phyloP scores from a whole-genome alignment of 1,140 invertebrate species.

The Brachionus rotundiformis region DNA sequence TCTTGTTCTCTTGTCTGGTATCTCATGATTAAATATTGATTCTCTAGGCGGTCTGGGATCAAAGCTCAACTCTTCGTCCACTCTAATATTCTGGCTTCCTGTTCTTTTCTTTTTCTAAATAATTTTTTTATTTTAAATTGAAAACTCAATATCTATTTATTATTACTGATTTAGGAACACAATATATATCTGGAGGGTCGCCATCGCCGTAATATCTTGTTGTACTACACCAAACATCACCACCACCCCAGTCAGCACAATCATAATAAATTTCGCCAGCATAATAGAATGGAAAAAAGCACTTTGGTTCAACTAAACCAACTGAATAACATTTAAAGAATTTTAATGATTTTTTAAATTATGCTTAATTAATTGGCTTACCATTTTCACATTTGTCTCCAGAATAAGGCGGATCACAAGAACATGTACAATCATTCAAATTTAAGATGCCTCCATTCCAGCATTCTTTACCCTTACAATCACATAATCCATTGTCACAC shows the following conservation, averaged over 20 bases:
- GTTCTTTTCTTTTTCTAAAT: neutral
- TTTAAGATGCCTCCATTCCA: slow-evolving; percentile 40
- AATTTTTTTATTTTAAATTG: neutral
- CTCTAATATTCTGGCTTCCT: neutral
- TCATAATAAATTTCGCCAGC: neutral
- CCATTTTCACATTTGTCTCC: slow-evolving; percentile 13
- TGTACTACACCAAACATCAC: slow-evolving; percentile 45
- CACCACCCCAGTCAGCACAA: slow-evolving; percentile 35
- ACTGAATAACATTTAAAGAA: neutral
- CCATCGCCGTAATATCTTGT: slow-evolving; percentile 6
- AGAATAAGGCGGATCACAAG: slow-evolving; percentile 9
- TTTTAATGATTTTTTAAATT: neutral
- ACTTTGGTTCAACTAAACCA: neutral
- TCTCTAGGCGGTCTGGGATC: neutral
- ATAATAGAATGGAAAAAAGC: slow-evolving; percentile 29
- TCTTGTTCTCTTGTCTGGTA: neutral
- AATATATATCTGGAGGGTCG: slow-evolving; percentile 1
- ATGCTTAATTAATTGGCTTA: neutral
- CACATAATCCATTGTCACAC: slow-evolving; percentile 40
- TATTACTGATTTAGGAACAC: slow-evolving; percentile 14
- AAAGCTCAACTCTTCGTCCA: neutral
- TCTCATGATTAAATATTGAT: neutral
- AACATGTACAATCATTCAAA: slow-evolving; percentile 26
- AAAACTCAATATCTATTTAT: neutral
- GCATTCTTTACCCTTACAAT: slow-evolving; percentile 47